Evolutionary conservation across 2,797 vertebrate species (phyloP).

Genomic region (Centroberyx gerrardi): DNA sequence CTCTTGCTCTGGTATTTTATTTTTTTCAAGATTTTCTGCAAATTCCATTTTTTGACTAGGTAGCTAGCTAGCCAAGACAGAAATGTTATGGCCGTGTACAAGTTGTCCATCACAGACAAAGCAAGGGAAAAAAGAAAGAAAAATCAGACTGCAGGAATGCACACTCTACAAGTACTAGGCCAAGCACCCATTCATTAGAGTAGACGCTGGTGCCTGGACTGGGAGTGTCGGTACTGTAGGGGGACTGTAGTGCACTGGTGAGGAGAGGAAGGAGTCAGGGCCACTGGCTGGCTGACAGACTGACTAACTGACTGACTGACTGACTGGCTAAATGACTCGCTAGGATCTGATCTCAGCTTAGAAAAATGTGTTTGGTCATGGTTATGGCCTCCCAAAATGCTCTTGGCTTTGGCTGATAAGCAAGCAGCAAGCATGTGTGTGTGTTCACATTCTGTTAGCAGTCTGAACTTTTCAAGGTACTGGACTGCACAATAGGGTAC

Average conservation of each 20-base stretch:
- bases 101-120: constrained; percentile 8
- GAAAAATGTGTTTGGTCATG: constrained; percentile 77
- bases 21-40: background rate
- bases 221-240: constrained; percentile 45
- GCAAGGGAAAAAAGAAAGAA: background rate
- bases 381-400: constrained; percentile 62
- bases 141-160: constrained; percentile 38
- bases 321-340: constrained; percentile 56
- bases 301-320: constrained; percentile 59
- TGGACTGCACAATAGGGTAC: constrained; percentile 1
- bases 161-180: constrained; percentile 29
- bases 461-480: constrained; percentile 34
- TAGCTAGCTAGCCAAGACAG: background rate
- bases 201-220: constrained; percentile 35
- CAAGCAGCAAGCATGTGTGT: constrained; percentile 31
- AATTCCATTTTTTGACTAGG: background rate
- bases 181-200: constrained; percentile 49
- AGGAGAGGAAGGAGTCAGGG: constrained; percentile 70
- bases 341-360: constrained; percentile 71
- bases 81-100: background rate
- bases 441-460: constrained; percentile 7
- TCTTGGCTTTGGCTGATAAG: constrained; percentile 65
- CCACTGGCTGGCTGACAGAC: constrained; percentile 57
- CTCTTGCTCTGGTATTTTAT: no score
- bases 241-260: constrained; percentile 40